Evolutionary conservation across 2,888 invertebrate genomes (phyloP), one percentile per base, ranked within the genome.

Genomic region (Exocentrus adspersus): DNA sequence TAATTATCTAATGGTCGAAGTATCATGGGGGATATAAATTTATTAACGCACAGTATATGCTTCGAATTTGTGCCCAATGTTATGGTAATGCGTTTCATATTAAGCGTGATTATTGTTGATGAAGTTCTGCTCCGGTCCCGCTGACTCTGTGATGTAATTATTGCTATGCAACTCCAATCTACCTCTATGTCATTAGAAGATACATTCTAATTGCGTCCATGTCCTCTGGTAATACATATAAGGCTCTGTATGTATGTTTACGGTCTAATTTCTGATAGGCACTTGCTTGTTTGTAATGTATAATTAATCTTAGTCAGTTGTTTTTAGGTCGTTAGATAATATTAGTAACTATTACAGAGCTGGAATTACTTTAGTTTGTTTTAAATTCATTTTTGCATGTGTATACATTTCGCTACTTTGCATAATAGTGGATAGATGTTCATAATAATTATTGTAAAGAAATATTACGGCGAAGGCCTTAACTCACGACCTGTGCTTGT

Each of bases 401-500:
- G n/a, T n/a, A n/a, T n/a, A 65, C 60, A 61, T 62, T 63, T 65
- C 54, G 53, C 51, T 60, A 65, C 69, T 72, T 72, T 71, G 62
- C 71, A 67, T 70, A 68, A 65, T 65, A 70, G 60, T 54, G 61
- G 65, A 57, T 56, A 60, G 61, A n/a, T n/a, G n/a, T 65, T 67
- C 46, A 65, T 63, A 66, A 67, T 69, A 64, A 67, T 66, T 69
- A 72, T 72, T n/a, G n/a, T n/a, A n/a, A n/a, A n/a, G 69, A 69
- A 67, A 67, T 69, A 73, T 69, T 70, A 70, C 60, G 59, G 60
- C 64, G 60, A n/a, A n/a, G n/a, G 60, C 72, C 67, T 65, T 67
- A 69, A 63, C 67, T 67, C 68, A 64, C 68, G 68, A 69, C 73
- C 66, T 70, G 62, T 72, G 72, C 72, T 71, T 65, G 70, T 73